A percentile compares a stretch with the other conserved stretches of the same genome.
phyloP scores from a whole-genome alignment of 2,113 vertebrate genomes.

The Panurus biarmicus region DNA sequence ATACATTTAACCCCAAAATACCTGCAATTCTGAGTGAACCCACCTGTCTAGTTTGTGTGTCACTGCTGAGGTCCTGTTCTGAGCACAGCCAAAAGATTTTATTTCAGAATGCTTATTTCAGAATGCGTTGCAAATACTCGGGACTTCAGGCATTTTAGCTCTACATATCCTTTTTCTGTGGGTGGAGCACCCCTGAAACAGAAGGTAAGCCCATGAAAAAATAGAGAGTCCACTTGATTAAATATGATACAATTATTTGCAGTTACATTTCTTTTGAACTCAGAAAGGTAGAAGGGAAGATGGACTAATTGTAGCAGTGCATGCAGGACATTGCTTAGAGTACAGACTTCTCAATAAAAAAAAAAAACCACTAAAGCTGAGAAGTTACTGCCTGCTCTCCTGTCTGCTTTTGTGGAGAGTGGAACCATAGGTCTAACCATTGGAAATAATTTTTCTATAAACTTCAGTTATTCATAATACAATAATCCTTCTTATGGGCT shows the following conservation, averaged over 20 bases:
- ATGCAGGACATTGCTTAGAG: not conserved
- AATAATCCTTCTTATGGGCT: conserved; percentile 10
- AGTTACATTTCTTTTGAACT: not conserved
- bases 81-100: not conserved
- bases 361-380: not conserved
- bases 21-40: not conserved
- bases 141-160: not conserved
- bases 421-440: not conserved
- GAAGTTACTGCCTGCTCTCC: not conserved
- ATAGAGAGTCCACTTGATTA: not conserved
- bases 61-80: not conserved
- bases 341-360: not conserved
- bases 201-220: not conserved
- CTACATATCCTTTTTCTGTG: not conserved
- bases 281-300: not conserved
- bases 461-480: not conserved
- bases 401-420: not conserved
- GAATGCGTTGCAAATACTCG: not conserved
- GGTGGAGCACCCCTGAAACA: not conserved
- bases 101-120: not conserved
- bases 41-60: not conserved
- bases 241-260: not conserved
- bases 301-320: not conserved
- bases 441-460: conserved; percentile 34
- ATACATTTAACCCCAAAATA: not conserved